A percentile compares a stretch with the other conserved stretches of the same genome.
phyloP scores from a whole-genome alignment of 2,797 vertebrate genomes.

The Philypnodon macrostomus region DNA sequence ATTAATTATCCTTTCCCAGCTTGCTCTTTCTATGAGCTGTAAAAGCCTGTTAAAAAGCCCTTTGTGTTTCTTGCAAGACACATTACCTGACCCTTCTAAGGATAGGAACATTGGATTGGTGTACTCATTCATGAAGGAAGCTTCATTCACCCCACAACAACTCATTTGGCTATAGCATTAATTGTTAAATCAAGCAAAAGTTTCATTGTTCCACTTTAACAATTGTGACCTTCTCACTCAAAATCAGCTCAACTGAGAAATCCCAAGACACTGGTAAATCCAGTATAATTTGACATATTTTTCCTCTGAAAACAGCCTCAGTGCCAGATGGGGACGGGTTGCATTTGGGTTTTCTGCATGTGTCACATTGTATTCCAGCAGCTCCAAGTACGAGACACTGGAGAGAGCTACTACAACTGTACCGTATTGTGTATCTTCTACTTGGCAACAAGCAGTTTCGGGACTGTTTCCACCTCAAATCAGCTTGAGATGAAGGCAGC shows the following conservation, averaged over 20 bases:
- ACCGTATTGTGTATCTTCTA: constrained; percentile 26
- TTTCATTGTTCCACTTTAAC: no score
- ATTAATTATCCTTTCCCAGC: no score
- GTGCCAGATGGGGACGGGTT: constrained; percentile 3
- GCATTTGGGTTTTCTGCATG: constrained; percentile 13
- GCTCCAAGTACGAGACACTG: constrained; percentile 22
- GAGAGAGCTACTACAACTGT: constrained; percentile 14
- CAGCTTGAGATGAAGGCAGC: constrained; percentile 59
- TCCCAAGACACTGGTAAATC: constrained; percentile 81
- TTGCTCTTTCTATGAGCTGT: no score
- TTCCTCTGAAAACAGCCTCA: constrained; percentile 5
- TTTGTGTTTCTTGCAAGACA: no score
- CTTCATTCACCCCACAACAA: no score
- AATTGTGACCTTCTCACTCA: no score
- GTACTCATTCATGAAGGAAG: no score
- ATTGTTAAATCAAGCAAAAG: no score
- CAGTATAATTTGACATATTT: constrained; percentile 3
- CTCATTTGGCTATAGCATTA: no score
- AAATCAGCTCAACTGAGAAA: constrained; percentile 75
- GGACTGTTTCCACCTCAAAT: constrained; percentile 31
- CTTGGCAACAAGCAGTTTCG: constrained; percentile 26
- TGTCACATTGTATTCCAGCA: constrained; percentile 34
- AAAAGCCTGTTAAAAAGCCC: no score
- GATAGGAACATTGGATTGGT: no score
- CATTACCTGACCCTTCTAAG: no score